Base-by-base conservation (phyloP, 2,888 invertebrate species). In the Hecatera dysodea region DNA sequence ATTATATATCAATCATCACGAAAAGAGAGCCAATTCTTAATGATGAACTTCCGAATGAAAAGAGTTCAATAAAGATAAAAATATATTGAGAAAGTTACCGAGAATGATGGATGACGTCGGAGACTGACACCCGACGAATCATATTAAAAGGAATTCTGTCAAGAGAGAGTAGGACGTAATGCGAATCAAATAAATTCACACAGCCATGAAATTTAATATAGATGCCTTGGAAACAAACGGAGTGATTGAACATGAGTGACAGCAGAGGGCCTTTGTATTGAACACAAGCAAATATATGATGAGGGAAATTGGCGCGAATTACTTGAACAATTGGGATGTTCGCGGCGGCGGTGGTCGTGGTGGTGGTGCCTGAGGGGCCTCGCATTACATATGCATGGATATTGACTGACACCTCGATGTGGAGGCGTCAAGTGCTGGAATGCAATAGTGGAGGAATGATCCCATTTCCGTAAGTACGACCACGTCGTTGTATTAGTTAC, bases 131-230 rank as follows among this genome's bases (percentile, higher is more conserved):
- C 67, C 76, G 67, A 61, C 72, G 78, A 67, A 42, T 73, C 70
- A 75, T 86, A 82, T 85, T 84, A 82, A 84, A 80, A 77, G 69
- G 62, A 76, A 76, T 66, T 68, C 75, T 46, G 65, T 65, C 71
- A 57, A 56, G 70, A 64, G 65, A 63, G 55, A 44, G 65, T 48
- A 39, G 61, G 52, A 12, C 64, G 66, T 80, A 75, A 86, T 80
- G 76, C 64, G 80, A 86, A 84, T 84, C 83, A 84, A 78, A 86
- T 81, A 78, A 74, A 86, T 84, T 82, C 82, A 78, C 78, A 78
- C 73, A 84, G 53, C 64, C 73, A 74, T 86, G 72, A 77, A 80
- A 82, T 86, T 84, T 82, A 80, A 86, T 82, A 82, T 72, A 78
- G 75, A 62, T 67, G 73, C 67, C 59, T 61, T 56, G 56, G 79